phyloP scores from a whole-genome alignment of 2,113 vertebrate genomes.

The Solea senegalensis region DNA sequence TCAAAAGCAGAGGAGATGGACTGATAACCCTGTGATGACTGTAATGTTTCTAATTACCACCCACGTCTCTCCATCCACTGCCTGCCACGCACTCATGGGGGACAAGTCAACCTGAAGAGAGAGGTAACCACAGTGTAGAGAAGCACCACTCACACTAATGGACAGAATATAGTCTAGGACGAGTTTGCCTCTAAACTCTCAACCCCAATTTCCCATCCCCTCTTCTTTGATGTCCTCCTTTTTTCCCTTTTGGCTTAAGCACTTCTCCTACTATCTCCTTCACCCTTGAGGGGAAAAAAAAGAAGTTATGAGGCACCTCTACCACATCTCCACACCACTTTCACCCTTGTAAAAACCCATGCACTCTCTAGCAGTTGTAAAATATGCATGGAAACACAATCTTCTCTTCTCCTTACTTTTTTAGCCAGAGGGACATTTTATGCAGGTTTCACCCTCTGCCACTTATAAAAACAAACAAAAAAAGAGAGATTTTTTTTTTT shows the following conservation, averaged over 20 bases:
- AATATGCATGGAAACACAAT: constrained; percentile 70
- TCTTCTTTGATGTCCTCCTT: not conserved
- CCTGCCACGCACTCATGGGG: constrained; percentile 33
- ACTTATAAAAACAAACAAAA: constrained; percentile 39
- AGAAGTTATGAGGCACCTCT: constrained; percentile 21
- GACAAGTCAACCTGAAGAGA: constrained; percentile 57
- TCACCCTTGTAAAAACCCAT: constrained; percentile 54
- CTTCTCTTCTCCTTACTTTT: constrained; percentile 11
- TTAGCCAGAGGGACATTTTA: constrained; percentile 40
- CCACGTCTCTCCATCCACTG: constrained; percentile 32
- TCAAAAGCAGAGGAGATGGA: constrained; percentile 44
- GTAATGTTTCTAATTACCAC: constrained; percentile 70
- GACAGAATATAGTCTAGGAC: constrained; percentile 47
- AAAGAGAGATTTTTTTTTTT: constrained; percentile 12
- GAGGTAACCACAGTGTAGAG: constrained; percentile 44
- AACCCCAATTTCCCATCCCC: constrained; percentile 27
- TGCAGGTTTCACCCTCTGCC: constrained; percentile 49
- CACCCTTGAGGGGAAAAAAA: not conserved
- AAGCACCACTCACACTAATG: constrained; percentile 72
- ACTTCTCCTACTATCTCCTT: constrained; percentile 5
- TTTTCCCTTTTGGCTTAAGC: constrained; percentile 5
- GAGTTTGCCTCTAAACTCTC: constrained; percentile 26
- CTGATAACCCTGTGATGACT: constrained; percentile 57
- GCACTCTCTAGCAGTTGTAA: constrained; percentile 58
- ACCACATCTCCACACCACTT: constrained; percentile 27